Base-by-base conservation (phyloP, 2,888 invertebrate genomes). In the Syritta pipiens region DNA sequence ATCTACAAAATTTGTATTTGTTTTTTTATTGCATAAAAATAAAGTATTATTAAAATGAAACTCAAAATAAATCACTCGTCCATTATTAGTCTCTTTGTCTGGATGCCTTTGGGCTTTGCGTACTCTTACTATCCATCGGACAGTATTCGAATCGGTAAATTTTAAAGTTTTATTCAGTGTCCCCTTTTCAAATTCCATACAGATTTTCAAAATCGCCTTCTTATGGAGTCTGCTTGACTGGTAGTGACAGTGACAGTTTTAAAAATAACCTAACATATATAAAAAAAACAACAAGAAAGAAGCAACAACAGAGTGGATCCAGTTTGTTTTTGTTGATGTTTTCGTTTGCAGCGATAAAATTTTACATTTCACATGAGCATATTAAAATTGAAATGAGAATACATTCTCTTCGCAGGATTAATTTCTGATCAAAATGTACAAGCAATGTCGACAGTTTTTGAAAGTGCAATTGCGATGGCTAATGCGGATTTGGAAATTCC, bases 381-480 rank as follows among this genome's bases (percentile, higher is more conserved):
- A 19, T 10, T 17, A 20, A 5, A 10, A 24, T 14, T 51, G n/a
- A n/a, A n/a, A n/a, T 10, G 17, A 4, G 20, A 48, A 24, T 14
- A 19, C 28, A 2, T 40, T 14, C 19, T 4, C 4, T 19, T 7
- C 40, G 0, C 76, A 87, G 87, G 87, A 26, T 83, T 87, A 26
- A 88, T 87, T 67, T 84, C 86, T 0, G 87, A 87, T 60, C 83
- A 83, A 42, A 76, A 83, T 60, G 83, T 84, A 1, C 84, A 86
- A 1, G 62, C 83, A 42, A 83, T 86, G 62, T 81, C 83, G 1
- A 84, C 83, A 37, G 84, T 87, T 5, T 88, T 88, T 55, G 84
- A 86, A 42, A 84, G 85, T 81, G 86, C 88, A 48, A 88, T 88
- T 17, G 69, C 85, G 2, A 82, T 82, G 62, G 88, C 85, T 0